Base-by-base conservation (phyloP, 2,113 vertebrate genomes). In the Carassius gibelio region DNA sequence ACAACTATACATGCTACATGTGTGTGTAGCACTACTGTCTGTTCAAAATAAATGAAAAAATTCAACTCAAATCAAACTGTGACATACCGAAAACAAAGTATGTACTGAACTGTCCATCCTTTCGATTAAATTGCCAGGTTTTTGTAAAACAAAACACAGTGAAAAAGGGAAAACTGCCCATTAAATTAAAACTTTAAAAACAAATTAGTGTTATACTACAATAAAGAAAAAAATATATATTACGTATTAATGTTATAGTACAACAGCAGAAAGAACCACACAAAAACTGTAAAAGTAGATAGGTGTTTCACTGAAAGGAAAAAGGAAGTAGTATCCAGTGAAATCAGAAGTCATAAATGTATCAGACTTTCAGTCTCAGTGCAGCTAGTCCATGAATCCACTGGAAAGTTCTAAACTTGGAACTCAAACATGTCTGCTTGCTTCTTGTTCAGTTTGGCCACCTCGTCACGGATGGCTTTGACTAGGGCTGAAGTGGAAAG, bases 371-470 rank as follows among this genome's bases (percentile, higher is more conserved):
- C 64, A 13, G n/a, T 69, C 80, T 71, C 17, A 81, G 87, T 82
- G 85, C 83, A 82, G 76, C 69, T 77, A 23, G 86, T 76, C 68
- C 83, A 85, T 59, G 72, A 50, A 61, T 87, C 64, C 89, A 84
- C 82, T 74, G 50, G 76, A 77, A 84, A 68, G 59, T 59, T 81
- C 19, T 93, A 96, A 82, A 97, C 96, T 92, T 98, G 97, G 92
- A 98, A 99, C 90, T 99, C 98, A 91, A 99, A 99, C 96, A 98
- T 96, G 88, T 99, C 97, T 1, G 96, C 97, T 89, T 99, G 97
- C 90, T 98, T 99, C 93, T 97, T 98, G 17, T 97, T 98, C 93
- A 99, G 93, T 81, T 99, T 99, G 89, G 98, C 98, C 89, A 99
- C 98, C 87, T 99, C 98, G 84, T 98, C 97, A 2, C 98, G 93